Conservation (phyloP, 2,113 vertebrate species). For the Tylochromis polylepis region DNA sequence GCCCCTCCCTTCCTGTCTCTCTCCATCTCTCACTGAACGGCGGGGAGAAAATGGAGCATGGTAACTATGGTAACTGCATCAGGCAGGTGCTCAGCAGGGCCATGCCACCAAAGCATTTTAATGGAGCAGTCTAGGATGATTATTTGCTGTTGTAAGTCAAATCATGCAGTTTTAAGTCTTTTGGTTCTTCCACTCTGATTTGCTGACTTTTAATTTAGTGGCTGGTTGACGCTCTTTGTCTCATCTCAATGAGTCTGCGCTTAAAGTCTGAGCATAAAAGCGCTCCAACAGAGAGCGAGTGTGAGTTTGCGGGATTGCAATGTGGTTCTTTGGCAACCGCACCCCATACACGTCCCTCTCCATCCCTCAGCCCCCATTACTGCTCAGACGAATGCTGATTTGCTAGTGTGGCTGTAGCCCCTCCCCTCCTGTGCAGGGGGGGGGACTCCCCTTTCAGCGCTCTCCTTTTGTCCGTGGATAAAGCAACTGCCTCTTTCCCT, state of each 20-base stretch:
- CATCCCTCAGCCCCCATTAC: not conserved
- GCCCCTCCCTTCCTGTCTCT: conserved; percentile 17
- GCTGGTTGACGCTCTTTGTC: not conserved
- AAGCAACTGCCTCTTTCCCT: conserved; percentile 74
- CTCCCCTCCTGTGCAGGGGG: conserved; percentile 39
- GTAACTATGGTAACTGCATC: conserved; percentile 80
- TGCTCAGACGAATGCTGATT: conserved; percentile 45
- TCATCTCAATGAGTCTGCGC: not conserved
- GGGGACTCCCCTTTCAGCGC: conserved; percentile 42
- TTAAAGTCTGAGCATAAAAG: conserved; percentile 32
- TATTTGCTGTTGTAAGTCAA: not conserved
- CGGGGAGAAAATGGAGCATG: conserved; percentile 67
- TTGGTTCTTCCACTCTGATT: not conserved
- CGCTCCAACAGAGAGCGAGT: not conserved
- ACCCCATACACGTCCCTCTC: conserved; percentile 32
- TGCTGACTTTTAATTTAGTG: not conserved
- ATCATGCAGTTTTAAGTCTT: not conserved
- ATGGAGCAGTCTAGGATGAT: not conserved
- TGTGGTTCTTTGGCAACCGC: conserved; percentile 57
- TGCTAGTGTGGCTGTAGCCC: conserved; percentile 46
- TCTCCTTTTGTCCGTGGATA: conserved; percentile 74
- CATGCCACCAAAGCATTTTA: not conserved
- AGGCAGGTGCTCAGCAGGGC: conserved; percentile 51
- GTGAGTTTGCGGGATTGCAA: conserved; percentile 15
- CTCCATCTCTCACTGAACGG: conserved; percentile 21